Conservation (phyloP, 2,888 invertebrate species). For the Polylopha cassiicola region DNA sequence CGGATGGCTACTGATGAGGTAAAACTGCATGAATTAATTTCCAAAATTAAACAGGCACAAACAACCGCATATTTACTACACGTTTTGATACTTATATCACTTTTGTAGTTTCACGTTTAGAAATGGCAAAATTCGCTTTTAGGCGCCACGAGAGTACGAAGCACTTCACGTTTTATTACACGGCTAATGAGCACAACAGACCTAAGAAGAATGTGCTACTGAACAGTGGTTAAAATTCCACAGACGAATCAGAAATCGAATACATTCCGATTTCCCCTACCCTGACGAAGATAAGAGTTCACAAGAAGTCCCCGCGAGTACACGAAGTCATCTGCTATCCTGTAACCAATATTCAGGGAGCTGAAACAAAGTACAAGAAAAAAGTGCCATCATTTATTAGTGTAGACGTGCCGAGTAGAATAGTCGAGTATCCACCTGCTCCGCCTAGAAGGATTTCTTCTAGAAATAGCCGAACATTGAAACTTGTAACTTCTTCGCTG, state of each 20-base stretch:
- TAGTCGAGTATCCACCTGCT: conserved; percentile 77
- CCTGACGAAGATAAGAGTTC: conserved; percentile 86
- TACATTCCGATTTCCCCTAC: conserved; percentile 89
- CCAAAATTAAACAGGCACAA: conserved; percentile 69
- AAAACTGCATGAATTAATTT: conserved; percentile 43
- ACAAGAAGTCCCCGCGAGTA: conserved; percentile 77
- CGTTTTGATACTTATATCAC: conserved; percentile 41
- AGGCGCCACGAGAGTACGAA: conserved; percentile 48
- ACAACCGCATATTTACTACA: conserved; percentile 30
- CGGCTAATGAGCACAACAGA: conserved; percentile 47
- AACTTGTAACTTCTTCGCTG: conserved; percentile 76
- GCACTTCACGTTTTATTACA: conserved; percentile 65
- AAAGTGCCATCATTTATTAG: conserved; percentile 76
- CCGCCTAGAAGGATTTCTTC: conserved; percentile 88
- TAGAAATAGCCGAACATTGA: conserved; percentile 82
- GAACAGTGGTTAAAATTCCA: conserved; percentile 67
- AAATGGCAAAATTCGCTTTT: conserved; percentile 43
- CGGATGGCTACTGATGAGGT: conserved; percentile 51
- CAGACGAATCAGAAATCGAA: conserved; percentile 88
- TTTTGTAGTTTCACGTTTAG: conserved; percentile 52
- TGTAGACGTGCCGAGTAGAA: conserved; percentile 44
- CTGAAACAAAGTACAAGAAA: conserved; percentile 73
- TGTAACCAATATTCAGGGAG: conserved; percentile 56
- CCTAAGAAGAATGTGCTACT: conserved; percentile 40
- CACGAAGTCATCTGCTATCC: conserved; percentile 81